Percentiles rank a stretch among this genome's conserved stretches.
Evolutionary conservation across 1,140 invertebrate genomes (phyloP).

Genomic region (Amphibalanus amphitrite): DNA sequence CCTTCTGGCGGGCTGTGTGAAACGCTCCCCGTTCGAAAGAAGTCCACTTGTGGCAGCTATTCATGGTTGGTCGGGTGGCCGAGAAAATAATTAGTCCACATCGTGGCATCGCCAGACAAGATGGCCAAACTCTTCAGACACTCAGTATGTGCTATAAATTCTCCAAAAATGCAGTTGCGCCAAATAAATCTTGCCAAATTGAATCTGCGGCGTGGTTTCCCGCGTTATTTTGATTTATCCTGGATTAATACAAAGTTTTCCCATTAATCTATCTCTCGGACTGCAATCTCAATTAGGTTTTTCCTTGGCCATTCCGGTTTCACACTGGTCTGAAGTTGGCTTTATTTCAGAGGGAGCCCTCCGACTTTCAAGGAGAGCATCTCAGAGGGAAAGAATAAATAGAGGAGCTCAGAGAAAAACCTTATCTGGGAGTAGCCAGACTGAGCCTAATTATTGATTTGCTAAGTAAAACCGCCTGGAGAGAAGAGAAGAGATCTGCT

Average conservation of each 20-base stretch:
- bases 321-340: neutral
- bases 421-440: neutral
- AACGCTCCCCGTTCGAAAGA: neutral
- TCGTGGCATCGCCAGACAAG: neutral
- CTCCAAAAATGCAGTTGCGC: neutral
- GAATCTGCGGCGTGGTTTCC: neutral
- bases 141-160: neutral
- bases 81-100: neutral
- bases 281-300: constrained; percentile 1
- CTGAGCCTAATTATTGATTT: neutral
- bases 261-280: neutral
- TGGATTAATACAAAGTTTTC: constrained; percentile 1
- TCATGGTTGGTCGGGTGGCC: neutral
- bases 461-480: neutral
- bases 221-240: constrained; percentile 1
- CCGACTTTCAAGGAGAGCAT: neutral
- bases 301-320: neutral
- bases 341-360: neutral
- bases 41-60: neutral
- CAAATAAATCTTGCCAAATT: neutral
- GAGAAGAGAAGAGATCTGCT: neutral
- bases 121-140: neutral
- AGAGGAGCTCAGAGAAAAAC: neutral
- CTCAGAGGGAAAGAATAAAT: neutral
- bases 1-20: neutral